Base-by-base conservation (phyloP, 2,797 vertebrate species). In the Florisuga fusca region DNA sequence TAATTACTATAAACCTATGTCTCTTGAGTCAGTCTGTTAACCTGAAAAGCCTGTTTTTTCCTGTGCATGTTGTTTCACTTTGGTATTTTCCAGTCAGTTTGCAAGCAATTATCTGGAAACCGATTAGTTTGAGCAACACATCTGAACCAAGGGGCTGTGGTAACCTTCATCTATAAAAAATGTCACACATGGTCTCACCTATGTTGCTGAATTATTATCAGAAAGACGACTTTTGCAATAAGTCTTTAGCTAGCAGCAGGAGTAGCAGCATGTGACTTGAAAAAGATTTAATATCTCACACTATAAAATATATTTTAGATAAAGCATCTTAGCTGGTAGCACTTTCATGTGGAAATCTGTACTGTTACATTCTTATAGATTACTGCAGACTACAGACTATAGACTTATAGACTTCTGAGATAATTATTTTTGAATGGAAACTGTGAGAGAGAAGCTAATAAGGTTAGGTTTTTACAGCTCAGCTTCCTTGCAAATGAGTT, bases 301-400 rank as follows among this genome's bases (percentile, higher is more conserved):
- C 33, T 89, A 53, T 54, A 77, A 95, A 75, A 89, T 66, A 64
- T 15, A 59, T 43, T 80, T 74, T 25, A 87, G 79, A 77, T 84
- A 84, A 91, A 95, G 38, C 78, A 53, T 81, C 62, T 82, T 80
- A 68, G 46, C 87, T 94, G 38, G 51, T 73, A 46, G 31, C 36
- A 93, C 76, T 95, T 93, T 94, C 85, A 95, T 90, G 69, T 90
- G 66, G 76, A 94, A 96, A 93, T 94, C 45, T 58, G 34, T 58
- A 76, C 73, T 31, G 38, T 69, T 80, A 85, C 27, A 87, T 68
- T 33, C 46, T 81, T 41, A 68, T 23, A 66, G 79, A 81, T 46
- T 84, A 72, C 31, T 58, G 22, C 36, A 36, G 36, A 36, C 36
- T 36, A 36, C 10, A 36, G 36, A 36, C 36, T 36, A 36, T 36